These are phyloP conservation scores for Brotula barbata DNA, from an alignment of 2,797 vertebrate genomes.

Conservation along the genomic window DNA sequence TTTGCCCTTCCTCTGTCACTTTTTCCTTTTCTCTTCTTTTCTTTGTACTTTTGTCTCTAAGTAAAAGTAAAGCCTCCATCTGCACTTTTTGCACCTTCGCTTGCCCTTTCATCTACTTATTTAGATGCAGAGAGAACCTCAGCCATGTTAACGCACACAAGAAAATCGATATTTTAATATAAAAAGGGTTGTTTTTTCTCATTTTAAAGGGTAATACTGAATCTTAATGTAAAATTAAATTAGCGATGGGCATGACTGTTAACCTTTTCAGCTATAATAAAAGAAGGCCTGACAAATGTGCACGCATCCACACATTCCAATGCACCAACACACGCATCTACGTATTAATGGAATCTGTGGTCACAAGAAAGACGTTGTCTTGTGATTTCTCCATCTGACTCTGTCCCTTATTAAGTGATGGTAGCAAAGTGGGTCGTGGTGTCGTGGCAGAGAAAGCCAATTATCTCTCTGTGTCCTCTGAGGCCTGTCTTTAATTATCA, in stretches of 20 bases:
- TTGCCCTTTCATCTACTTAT: neutral
- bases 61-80: neutral
- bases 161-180: neutral
- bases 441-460: conserved; percentile 67
- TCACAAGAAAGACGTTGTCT: conserved; percentile 37
- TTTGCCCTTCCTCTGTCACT: conserved; percentile 49
- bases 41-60: neutral
- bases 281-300: neutral
- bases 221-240: conserved; percentile 19
- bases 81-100: neutral
- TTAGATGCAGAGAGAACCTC: neutral
- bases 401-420: conserved; percentile 65
- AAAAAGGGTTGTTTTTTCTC: neutral
- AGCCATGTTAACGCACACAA: neutral
- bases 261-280: neutral
- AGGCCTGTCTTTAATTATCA: conserved; percentile 77
- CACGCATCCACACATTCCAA: neutral
- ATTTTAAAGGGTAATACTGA: conserved; percentile 2
- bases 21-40: conserved; percentile 4
- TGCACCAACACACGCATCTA: too few relatives aligned
- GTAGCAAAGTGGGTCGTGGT: conserved; percentile 71
- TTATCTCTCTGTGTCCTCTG: conserved; percentile 64
- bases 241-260: neutral
- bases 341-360: conserved; percentile 24
- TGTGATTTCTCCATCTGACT: conserved; percentile 53